Conservation (phyloP, 2,113 vertebrate genomes). For the Sceloporus undulatus region DNA sequence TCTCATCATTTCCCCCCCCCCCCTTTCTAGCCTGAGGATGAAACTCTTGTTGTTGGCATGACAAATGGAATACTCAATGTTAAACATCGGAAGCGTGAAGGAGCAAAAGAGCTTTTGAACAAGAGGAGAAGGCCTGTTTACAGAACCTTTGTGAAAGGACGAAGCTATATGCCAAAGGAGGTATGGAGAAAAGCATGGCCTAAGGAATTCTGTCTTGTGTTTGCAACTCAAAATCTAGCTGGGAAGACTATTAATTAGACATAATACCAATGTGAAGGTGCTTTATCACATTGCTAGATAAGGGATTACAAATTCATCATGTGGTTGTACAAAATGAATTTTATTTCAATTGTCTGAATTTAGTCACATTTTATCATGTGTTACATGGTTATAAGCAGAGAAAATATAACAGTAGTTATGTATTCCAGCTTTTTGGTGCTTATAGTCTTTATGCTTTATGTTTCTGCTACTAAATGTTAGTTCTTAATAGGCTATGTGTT, state of each 20-base stretch:
- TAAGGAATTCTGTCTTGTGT: background rate
- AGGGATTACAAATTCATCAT: background rate
- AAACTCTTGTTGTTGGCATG: conserved; percentile 94
- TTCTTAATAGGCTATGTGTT: background rate
- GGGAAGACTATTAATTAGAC: background rate
- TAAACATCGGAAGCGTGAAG: conserved; percentile 89
- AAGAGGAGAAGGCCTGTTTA: conserved; percentile 83
- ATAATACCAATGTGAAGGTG: no score
- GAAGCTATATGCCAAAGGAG: conserved; percentile 89
- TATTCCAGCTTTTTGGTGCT: background rate
- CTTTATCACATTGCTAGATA: background rate
- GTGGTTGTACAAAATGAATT: background rate
- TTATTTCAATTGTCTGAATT: background rate
- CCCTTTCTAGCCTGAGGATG: conserved; percentile 87
- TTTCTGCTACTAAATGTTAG: no score
- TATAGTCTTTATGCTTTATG: no score
- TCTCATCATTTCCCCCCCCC: conserved; percentile 54
- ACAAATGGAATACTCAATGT: conserved; percentile 92
- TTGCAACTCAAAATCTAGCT: background rate
- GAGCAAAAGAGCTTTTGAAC: conserved; percentile 71
- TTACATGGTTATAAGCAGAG: background rate
- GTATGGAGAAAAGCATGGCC: conserved; percentile 65
- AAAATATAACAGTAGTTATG: background rate
- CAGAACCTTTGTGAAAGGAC: conserved; percentile 91
- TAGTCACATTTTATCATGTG: background rate